A percentile compares a stretch with the other conserved stretches of the same genome.
Evolutionary conservation across 2,113 vertebrate genomes (phyloP).

Genomic region (Triplophysa tibetana): DNA sequence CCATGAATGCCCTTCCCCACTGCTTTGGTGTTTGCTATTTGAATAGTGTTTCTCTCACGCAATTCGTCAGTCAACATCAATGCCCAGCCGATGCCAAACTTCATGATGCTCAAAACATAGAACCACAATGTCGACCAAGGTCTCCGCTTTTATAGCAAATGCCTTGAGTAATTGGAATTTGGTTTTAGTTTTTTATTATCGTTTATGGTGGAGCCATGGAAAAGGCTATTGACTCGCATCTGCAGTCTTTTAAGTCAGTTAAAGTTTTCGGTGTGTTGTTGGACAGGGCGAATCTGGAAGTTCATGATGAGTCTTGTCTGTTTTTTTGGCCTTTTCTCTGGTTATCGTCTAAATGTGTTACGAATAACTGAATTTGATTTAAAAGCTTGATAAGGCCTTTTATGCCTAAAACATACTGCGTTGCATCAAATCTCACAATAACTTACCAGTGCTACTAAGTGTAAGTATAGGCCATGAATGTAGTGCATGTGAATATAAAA

Average conservation of each 20-base stretch:
- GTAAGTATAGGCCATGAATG: background rate
- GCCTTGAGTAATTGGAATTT: slow-evolving; percentile 37
- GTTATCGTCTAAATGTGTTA: slow-evolving; percentile 32
- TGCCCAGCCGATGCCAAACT: slow-evolving; percentile 52
- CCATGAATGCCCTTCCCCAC: slow-evolving; percentile 33
- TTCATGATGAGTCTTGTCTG: background rate
- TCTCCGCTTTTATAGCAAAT: slow-evolving; percentile 14
- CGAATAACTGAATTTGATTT: slow-evolving; percentile 34
- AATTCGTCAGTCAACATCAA: slow-evolving; percentile 39
- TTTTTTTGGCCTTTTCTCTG: slow-evolving; percentile 16
- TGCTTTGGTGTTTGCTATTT: slow-evolving; percentile 5
- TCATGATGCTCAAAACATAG: slow-evolving; percentile 35
- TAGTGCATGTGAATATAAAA: background rate
- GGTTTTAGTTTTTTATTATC: slow-evolving; percentile 37
- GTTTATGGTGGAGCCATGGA: slow-evolving; percentile 33
- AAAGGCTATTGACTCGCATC: background rate
- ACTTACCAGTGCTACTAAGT: background rate
- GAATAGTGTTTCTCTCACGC: slow-evolving; percentile 49
- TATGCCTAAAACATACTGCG: background rate
- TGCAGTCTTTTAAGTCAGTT: slow-evolving; percentile 48
- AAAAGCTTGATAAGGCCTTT: background rate
- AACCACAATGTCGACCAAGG: slow-evolving; percentile 30
- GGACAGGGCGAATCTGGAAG: background rate
- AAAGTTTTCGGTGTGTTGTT: background rate
- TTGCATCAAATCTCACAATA: slow-evolving; percentile 1